These are phyloP conservation scores for Scaptomyza cyrtandrae DNA, from an alignment of 2,888 invertebrate genomes.

Conservation along the genomic window DNA sequence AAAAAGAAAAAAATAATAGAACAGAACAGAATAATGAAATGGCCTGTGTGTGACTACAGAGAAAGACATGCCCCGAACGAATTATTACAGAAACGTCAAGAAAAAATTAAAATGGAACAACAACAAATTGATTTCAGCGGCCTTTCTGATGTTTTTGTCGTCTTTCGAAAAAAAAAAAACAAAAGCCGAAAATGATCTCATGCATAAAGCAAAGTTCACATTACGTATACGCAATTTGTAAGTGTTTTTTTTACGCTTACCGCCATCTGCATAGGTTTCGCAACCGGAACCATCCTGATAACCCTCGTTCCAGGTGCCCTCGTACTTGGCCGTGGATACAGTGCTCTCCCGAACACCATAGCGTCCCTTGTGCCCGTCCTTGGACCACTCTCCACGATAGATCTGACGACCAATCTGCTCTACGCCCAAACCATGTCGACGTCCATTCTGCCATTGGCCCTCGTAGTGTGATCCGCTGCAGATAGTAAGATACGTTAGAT, in stretches of 20 bases:
- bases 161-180: constrained; percentile 60
- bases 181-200: constrained; percentile 70
- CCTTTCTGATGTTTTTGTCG: constrained; percentile 22
- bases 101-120: constrained; percentile 58
- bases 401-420: constrained; percentile 98
- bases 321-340: constrained; percentile 97
- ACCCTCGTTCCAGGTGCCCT: constrained; percentile 99
- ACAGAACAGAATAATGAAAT: constrained; percentile 13
- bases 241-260: constrained; percentile 86
- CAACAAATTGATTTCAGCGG: constrained; percentile 50
- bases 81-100: constrained; percentile 74
- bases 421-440: constrained; percentile 98
- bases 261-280: constrained; percentile 99
- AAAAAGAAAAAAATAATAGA: background rate
- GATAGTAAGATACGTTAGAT: constrained; percentile 69
- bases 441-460: constrained; percentile 99
- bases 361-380: constrained; percentile 98
- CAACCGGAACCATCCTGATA: constrained; percentile 99
- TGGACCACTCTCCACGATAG: constrained; percentile 98
- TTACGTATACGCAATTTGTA: constrained; percentile 55
- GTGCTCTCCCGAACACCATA: constrained; percentile 98
- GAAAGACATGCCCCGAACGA: constrained; percentile 43
- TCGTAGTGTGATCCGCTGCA: constrained; percentile 96
- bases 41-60: constrained; percentile 20
- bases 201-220: constrained; percentile 50